A percentile compares a stretch with the other conserved stretches of the same genome.
phyloP scores from a whole-genome alignment of 2,113 vertebrate species.

The Cochlearius cochlearius region DNA sequence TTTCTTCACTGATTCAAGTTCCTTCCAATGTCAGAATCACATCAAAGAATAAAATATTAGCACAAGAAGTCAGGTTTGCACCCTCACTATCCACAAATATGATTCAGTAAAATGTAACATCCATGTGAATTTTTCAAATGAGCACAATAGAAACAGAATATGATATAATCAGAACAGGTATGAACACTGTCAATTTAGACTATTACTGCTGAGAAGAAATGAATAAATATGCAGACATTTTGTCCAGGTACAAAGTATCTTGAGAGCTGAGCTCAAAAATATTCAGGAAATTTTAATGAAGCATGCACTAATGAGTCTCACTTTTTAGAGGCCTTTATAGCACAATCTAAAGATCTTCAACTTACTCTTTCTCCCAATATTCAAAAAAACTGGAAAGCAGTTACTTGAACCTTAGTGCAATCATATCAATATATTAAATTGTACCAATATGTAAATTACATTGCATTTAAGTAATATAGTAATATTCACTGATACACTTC shows the following conservation, averaged over 20 bases:
- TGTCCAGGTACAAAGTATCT: not conserved
- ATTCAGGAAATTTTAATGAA: not conserved
- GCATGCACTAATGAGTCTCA: not conserved
- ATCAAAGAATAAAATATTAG: not conserved
- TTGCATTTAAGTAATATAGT: not conserved
- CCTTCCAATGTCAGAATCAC: not conserved
- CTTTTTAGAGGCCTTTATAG: not conserved
- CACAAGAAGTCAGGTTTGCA: not conserved
- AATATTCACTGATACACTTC: not conserved
- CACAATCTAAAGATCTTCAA: not conserved
- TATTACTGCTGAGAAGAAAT: not conserved
- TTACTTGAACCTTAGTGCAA: not conserved
- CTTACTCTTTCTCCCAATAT: not conserved
- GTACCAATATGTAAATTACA: not conserved
- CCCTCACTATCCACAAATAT: not conserved
- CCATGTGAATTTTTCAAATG: not conserved
- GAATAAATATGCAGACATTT: not conserved
- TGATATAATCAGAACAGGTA: not conserved
- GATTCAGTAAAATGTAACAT: not conserved
- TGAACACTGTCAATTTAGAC: not conserved
- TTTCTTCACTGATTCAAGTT: not conserved
- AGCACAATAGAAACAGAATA: not conserved
- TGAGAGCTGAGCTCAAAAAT: not conserved
- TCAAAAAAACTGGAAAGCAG: not conserved
- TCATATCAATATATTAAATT: not conserved